Evolutionary conservation across 2,797 vertebrate genomes (phyloP), one percentile per base, ranked within the genome.

Genomic region (Calcarius lapponicus): DNA sequence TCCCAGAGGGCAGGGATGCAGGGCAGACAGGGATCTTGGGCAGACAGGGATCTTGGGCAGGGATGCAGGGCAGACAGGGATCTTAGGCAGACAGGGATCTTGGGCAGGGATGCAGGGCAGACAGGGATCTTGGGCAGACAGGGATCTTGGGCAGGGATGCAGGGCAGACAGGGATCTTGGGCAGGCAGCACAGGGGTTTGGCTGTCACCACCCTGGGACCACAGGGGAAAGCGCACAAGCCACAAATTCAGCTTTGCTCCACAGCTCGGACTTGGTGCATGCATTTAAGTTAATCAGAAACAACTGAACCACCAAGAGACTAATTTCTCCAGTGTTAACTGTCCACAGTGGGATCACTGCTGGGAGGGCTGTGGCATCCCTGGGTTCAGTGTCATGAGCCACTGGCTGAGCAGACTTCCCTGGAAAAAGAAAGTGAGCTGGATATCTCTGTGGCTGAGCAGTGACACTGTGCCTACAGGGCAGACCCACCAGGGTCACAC

Each of bases 231-330:
- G 26, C 3, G 3, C 60, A 22, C 34, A 32, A 85, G 72, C 82
- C 82, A 66, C 87, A 79, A 1, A 70, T 42, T 25, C 69, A 62
- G 80, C 69, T 83, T 40, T 66, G 67, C 84, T 76, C 20, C 45
- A 36, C 65, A 65, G 92, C 66, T 47, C 7, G 29, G 79, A 5
- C 58, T 64, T 45, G 1, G 32, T 56, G 79, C 90, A 16, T 80
- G 28, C 61, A 47, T 78, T 88, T 50, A 58, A 83, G 66, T 79
- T 94, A 93, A 95, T 93, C 87, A 92, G 80, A 90, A 96, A 92
- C 91, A 90, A 96, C 69, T 48, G 57, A 95, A 54, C 7, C 84
- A 87, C 96, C 79, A 69, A 62, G 79, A 70, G 85, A 56, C 65
- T 42, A 54, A 92, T 91, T 87, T 88, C 69, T 47, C 34, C 7